Conservation (phyloP, 2,888 invertebrate species). For the Ophraella communa region DNA sequence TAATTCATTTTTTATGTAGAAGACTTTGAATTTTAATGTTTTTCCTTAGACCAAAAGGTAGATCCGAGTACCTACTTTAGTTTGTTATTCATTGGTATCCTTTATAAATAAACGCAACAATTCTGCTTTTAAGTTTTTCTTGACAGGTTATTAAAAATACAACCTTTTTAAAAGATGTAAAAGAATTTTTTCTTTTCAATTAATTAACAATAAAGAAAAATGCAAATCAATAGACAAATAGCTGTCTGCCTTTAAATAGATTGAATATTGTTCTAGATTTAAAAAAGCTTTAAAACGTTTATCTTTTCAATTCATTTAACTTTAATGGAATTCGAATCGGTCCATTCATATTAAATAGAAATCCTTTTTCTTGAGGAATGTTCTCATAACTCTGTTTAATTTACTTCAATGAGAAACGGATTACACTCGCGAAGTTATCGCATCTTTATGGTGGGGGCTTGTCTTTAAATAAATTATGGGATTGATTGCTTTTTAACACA, state of each 20-base stretch:
- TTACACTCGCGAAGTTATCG: conserved; percentile 19
- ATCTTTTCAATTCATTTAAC: conserved; percentile 30
- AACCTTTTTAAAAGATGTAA: neutral
- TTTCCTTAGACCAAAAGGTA: no score
- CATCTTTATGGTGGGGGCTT: neutral
- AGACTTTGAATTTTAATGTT: no score
- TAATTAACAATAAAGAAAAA: conserved; percentile 11
- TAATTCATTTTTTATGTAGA: no score
- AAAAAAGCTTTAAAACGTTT: conserved; percentile 20
- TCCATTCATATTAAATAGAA: conserved; percentile 27
- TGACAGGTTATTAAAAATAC: conserved; percentile 1
- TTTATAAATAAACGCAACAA: no score
- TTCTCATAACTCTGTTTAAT: conserved; percentile 29
- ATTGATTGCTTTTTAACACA: neutral
- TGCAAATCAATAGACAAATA: conserved; percentile 25
- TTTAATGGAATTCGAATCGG: conserved; percentile 27
- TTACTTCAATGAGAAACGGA: conserved; percentile 25
- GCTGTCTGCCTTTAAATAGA: conserved; percentile 9
- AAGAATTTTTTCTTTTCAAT: conserved; percentile 11
- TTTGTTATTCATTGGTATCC: neutral
- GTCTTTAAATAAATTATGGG: conserved; percentile 1
- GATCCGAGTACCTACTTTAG: no score
- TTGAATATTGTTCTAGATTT: conserved; percentile 20
- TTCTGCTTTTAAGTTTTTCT: no score
- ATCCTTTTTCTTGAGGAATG: conserved; percentile 30